Percentiles rank a stretch among this genome's conserved stretches.
Conservation (phyloP, 2,797 vertebrate genomes). For the Hapalemur alaotrensis region DNA sequence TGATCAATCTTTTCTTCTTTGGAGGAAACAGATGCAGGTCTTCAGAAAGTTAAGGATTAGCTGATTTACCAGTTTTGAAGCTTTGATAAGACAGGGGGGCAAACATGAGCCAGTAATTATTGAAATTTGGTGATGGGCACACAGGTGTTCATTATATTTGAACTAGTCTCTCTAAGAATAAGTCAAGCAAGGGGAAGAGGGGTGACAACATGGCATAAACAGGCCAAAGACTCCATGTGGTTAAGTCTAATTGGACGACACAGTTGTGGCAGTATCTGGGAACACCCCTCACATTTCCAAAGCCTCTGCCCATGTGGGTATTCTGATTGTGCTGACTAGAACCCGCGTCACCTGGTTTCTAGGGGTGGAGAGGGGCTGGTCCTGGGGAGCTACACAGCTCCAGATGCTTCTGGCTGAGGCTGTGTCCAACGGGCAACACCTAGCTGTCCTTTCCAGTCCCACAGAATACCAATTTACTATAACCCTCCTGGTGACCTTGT, state of each 20-base stretch:
- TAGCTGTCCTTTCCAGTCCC: not conserved
- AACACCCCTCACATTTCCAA: not conserved
- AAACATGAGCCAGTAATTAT: not conserved
- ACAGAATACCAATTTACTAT: not conserved
- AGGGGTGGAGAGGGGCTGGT: not conserved
- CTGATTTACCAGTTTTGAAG: not conserved
- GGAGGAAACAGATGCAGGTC: not conserved
- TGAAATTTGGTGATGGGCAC: not conserved
- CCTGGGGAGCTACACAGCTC: not conserved
- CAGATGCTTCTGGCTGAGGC: not conserved
- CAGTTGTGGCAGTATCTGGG: not conserved
- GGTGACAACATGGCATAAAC: not conserved
- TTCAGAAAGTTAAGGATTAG: conserved; percentile 20
- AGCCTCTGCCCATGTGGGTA: not conserved
- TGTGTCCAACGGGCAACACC: not conserved
- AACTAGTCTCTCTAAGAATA: not conserved
- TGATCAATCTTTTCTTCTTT: conserved; percentile 25
- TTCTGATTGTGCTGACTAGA: not conserved
- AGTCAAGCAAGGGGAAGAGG: not conserved
- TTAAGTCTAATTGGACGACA: not conserved
- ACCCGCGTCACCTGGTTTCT: not conserved
- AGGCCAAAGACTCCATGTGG: not conserved
- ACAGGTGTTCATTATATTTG: not conserved
- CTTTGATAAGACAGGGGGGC: not conserved
- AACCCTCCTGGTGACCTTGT: not conserved